These are phyloP conservation scores for Oreochromis mossambicus DNA, from an alignment of 2,797 vertebrate species.

Conservation along the genomic window DNA sequence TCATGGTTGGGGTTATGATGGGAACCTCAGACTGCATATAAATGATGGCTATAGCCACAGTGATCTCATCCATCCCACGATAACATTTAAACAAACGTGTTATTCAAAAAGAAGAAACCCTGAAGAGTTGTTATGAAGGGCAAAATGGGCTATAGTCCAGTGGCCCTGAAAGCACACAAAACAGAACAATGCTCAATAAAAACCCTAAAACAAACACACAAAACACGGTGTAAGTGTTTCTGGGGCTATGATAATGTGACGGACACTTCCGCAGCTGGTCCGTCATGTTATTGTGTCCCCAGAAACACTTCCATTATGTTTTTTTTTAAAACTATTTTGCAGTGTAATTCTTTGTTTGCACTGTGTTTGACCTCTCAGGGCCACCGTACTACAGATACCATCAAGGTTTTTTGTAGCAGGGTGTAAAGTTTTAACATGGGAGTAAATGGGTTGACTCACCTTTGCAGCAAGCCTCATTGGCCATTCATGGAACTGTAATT, in stretches of 20 bases:
- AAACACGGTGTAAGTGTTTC: accelerated
- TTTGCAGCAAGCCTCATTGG: neutral
- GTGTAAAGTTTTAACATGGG: neutral
- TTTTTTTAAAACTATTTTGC: neutral
- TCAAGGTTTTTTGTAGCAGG: neutral
- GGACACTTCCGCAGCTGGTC: neutral
- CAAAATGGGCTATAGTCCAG: accelerated
- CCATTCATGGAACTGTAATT: accelerated
- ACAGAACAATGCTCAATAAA: neutral
- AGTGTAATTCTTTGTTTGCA: neutral
- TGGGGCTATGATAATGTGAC: neutral
- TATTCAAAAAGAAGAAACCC: neutral
- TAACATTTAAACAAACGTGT: neutral
- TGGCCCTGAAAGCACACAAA: neutral
- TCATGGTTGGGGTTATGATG: neutral
- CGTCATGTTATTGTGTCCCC: accelerated
- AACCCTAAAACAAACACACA: neutral
- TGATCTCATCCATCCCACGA: neutral
- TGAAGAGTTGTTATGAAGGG: accelerated
- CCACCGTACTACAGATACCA: neutral
- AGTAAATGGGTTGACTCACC: neutral
- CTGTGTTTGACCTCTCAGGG: neutral
- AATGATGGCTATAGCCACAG: neutral
- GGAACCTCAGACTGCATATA: accelerated
- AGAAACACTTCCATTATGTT: neutral